Evolutionary conservation across 2,113 vertebrate species (phyloP).

Genomic region (Archilochus colubris): DNA sequence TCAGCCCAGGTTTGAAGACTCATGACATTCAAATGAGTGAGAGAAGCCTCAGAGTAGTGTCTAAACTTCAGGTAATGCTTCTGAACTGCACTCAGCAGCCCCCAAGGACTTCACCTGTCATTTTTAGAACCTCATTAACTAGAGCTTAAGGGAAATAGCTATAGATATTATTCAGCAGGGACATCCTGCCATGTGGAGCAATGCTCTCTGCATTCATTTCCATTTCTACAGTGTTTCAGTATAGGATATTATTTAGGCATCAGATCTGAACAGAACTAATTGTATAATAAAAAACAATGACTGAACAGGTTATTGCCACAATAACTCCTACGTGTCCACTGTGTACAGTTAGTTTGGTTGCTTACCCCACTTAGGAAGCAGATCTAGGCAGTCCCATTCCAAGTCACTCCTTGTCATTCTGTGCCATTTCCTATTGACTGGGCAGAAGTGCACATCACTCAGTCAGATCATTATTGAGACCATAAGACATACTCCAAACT

Average conservation of each 20-base stretch:
- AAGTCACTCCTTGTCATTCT: neutral
- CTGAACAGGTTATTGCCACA: slow-evolving; percentile 54
- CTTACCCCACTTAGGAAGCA: neutral
- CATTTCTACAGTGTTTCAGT: neutral
- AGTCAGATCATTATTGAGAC: rapidly evolving
- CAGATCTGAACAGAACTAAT: slow-evolving; percentile 38
- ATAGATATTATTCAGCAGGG: slow-evolving; percentile 44
- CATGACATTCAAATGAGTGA: neutral
- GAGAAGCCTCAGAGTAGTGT: neutral
- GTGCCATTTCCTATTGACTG: neutral
- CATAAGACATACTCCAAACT: neutral
- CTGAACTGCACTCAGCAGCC: neutral
- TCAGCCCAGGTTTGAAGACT: neutral
- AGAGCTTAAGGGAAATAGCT: slow-evolving; percentile 33
- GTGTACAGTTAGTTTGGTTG: neutral
- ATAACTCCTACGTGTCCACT: slow-evolving; percentile 30
- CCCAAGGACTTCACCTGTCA: slow-evolving; percentile 19
- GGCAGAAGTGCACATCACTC: rapidly evolving
- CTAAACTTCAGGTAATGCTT: neutral
- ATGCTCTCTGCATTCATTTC: slow-evolving; percentile 10
- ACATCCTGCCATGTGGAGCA: neutral
- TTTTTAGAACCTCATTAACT: slow-evolving; percentile 30
- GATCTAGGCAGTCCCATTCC: neutral
- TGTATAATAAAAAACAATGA: slow-evolving; percentile 38
- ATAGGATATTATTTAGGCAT: slow-evolving; percentile 25